Percentiles rank a stretch among this genome's conserved stretches.
These are phyloP conservation scores for Triops longicaudatus DNA, from an alignment of 1,140 invertebrate species.

Conservation along the genomic window DNA sequence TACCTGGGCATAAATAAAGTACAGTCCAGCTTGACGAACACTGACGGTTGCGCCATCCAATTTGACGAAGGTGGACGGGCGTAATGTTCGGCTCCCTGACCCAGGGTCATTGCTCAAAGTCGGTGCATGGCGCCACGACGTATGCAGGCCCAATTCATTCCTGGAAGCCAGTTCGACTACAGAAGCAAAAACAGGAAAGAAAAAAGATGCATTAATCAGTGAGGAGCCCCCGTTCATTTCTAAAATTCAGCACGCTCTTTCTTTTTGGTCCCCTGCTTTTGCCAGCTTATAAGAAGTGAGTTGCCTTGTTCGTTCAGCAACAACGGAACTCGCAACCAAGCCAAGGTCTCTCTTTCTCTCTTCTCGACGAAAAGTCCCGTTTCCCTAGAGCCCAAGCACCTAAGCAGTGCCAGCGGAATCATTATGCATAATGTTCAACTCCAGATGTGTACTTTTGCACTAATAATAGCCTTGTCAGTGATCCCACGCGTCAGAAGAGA, in stretches of 20 bases:
- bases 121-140: slow-evolving; percentile 23
- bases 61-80: slow-evolving; percentile 22
- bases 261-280: neutral
- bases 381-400: neutral
- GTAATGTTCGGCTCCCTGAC: slow-evolving; percentile 2
- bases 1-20: slow-evolving; percentile 57
- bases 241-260: neutral
- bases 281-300: neutral
- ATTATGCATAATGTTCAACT: slow-evolving; percentile 9
- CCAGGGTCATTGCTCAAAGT: slow-evolving; percentile 13
- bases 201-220: slow-evolving; percentile 17
- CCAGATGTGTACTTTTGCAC: slow-evolving; percentile 9
- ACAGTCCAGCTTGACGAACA: slow-evolving; percentile 50
- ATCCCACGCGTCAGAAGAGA: neutral
- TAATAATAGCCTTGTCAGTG: slow-evolving; percentile 15
- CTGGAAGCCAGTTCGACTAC: slow-evolving; percentile 26
- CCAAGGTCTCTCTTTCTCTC: slow-evolving; percentile 6
- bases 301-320: slow-evolving; percentile 5
- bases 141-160: slow-evolving; percentile 29
- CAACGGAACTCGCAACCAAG: neutral
- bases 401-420: neutral
- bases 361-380: neutral
- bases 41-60: slow-evolving; percentile 33
- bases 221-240: neutral
- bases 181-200: neutral